These are phyloP conservation scores for Sturnira hondurensis DNA, from an alignment of 2,113 vertebrate species.

Conservation along the genomic window DNA sequence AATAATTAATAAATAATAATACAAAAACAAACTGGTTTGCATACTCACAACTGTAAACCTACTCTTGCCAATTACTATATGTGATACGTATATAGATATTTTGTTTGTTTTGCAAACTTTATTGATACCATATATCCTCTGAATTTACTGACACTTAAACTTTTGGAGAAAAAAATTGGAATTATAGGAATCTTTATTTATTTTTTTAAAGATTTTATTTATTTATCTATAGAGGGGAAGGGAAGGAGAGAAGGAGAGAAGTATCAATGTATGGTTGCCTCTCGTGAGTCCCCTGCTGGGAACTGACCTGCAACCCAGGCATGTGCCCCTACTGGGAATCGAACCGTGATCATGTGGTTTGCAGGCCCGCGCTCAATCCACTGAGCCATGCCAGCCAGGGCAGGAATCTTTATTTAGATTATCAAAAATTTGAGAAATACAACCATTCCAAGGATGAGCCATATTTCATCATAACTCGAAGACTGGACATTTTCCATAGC, in stretches of 20 bases:
- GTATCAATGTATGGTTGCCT: too few species aligned
- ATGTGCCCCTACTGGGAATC: too few species aligned
- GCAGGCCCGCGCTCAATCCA: too few species aligned
- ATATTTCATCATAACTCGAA: not conserved
- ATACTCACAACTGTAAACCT: not conserved
- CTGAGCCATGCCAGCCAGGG: too few species aligned
- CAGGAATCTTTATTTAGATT: not conserved
- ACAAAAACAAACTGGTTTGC: not conserved
- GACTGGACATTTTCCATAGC: not conserved
- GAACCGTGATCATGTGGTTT: too few species aligned
- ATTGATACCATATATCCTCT: not conserved
- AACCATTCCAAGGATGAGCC: not conserved
- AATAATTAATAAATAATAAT: not conserved
- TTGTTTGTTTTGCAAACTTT: not conserved
- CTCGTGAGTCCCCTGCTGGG: too few species aligned
- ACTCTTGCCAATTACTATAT: not conserved
- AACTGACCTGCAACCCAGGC: too few species aligned
- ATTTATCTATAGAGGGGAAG: too few species aligned
- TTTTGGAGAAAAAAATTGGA: not conserved
- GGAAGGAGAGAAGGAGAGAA: too few species aligned
- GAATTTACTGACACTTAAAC: not conserved
- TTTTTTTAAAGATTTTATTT: too few species aligned
- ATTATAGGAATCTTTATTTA: not conserved
- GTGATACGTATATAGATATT: not conserved
- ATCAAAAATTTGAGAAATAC: not conserved